Conservation (phyloP, 2,888 invertebrate genomes). For the Scelioninae gen. 1 region DNA sequence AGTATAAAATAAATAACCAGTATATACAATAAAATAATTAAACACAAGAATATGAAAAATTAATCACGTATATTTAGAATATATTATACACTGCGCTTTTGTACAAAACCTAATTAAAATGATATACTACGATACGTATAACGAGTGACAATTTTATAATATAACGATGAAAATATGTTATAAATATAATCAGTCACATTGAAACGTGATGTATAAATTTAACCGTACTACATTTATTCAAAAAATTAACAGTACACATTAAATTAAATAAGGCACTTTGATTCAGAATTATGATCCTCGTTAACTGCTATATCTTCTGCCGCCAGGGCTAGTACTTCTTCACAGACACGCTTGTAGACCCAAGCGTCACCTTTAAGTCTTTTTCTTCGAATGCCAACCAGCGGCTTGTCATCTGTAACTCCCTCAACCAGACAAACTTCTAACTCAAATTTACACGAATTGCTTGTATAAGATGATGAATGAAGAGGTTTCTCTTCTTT, state of each 20-base stretch:
- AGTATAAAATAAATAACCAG: too few species aligned
- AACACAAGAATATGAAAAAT: neutral
- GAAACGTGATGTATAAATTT: neutral
- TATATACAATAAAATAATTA: too few species aligned
- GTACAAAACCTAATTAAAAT: slow-evolving; percentile 38
- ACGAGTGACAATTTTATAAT: too few species aligned
- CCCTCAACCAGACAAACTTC: too few species aligned
- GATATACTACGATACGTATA: neutral
- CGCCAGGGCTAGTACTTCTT: slow-evolving; percentile 88
- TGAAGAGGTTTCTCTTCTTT: too few species aligned
- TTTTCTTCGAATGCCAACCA: slow-evolving; percentile 90
- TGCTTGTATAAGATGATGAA: too few species aligned
- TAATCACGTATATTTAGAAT: neutral
- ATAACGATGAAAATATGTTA: slow-evolving; percentile 47
- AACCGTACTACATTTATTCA: slow-evolving; percentile 10
- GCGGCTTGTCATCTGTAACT: too few species aligned
- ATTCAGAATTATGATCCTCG: slow-evolving; percentile 73
- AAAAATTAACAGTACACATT: neutral
- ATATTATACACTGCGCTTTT: slow-evolving; percentile 23
- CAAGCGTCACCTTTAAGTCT: slow-evolving; percentile 91
- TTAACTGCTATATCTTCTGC: slow-evolving; percentile 79
- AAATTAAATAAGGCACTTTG: slow-evolving; percentile 79
- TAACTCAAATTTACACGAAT: too few species aligned
- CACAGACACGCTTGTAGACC: slow-evolving; percentile 92
- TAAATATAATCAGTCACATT: neutral